phyloP scores from a whole-genome alignment of 2,888 invertebrate species.

The Euzetes globulus region DNA sequence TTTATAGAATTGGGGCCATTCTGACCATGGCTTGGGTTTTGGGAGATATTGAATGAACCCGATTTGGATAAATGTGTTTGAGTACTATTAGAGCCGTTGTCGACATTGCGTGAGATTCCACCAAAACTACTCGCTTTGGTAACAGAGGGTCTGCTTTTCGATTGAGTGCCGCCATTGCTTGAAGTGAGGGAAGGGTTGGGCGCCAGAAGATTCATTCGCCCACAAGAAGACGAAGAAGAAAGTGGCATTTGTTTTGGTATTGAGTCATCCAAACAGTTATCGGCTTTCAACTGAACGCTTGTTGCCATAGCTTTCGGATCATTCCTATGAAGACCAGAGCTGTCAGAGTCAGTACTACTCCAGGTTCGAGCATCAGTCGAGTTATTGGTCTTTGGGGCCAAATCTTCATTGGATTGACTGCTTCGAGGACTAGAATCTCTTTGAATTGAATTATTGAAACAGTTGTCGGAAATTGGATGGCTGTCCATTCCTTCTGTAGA shows the following conservation, averaged over 20 bases:
- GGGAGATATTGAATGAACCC: conserved; percentile 19
- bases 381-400: not conserved
- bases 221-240: not conserved
- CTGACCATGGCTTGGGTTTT: not conserved
- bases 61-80: conserved; percentile 14
- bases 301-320: not conserved
- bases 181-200: not conserved
- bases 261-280: not conserved
- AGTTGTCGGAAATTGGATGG: not conserved
- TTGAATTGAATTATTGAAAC: not conserved
- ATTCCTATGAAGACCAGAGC: not conserved
- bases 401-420: conserved; percentile 11
- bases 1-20: not conserved
- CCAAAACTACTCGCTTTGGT: conserved; percentile 83
- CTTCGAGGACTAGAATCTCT: conserved; percentile 21
- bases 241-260: not conserved
- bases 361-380: not conserved
- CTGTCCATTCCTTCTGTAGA: not conserved
- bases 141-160: conserved; percentile 51
- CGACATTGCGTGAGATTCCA: conserved; percentile 54
- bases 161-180: conserved; percentile 12
- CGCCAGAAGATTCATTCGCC: not conserved
- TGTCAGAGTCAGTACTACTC: too few relatives aligned
- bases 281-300: not conserved
- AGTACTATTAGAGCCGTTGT: conserved; percentile 56